These are phyloP conservation scores for Hormaphis cornu DNA, from an alignment of 1,140 invertebrate species.

Conservation along the genomic window DNA sequence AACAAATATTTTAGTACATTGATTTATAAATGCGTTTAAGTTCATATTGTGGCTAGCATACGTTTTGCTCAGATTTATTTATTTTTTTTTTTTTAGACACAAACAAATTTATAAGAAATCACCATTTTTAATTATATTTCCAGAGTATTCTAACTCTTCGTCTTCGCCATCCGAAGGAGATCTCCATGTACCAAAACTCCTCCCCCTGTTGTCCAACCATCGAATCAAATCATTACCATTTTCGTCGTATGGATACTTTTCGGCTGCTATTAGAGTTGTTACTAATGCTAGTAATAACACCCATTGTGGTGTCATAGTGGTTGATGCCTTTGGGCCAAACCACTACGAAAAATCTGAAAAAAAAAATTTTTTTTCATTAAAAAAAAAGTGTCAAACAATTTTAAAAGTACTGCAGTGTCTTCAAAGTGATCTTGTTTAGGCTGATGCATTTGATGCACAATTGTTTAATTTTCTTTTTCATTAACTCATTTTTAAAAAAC, in stretches of 20 bases:
- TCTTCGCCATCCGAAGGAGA: constrained; percentile 1
- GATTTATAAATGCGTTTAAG: too few relatives aligned
- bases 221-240: neutral
- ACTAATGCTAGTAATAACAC: constrained; percentile 1
- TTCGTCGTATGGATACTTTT: neutral
- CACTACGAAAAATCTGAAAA: constrained; percentile 6
- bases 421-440: too few relatives aligned
- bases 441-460: too few relatives aligned
- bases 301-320: constrained; percentile 20
- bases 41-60: too few relatives aligned
- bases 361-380: neutral
- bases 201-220: constrained; percentile 17
- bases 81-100: too few relatives aligned
- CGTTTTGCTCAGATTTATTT: too few relatives aligned
- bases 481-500: too few relatives aligned
- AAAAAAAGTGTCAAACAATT: too few relatives aligned
- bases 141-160: neutral
- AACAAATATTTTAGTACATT: too few relatives aligned
- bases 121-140: constrained; percentile 6
- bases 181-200: constrained; percentile 11
- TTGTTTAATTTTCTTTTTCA: too few relatives aligned
- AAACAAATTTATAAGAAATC: neutral
- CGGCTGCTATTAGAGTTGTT: constrained; percentile 1
- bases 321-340: constrained; percentile 1
- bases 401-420: too few relatives aligned